Percentiles rank a stretch among this genome's conserved stretches.
Evolutionary conservation across 1,140 invertebrate genomes (phyloP).

Genomic region (Drosophila kikkawai): DNA sequence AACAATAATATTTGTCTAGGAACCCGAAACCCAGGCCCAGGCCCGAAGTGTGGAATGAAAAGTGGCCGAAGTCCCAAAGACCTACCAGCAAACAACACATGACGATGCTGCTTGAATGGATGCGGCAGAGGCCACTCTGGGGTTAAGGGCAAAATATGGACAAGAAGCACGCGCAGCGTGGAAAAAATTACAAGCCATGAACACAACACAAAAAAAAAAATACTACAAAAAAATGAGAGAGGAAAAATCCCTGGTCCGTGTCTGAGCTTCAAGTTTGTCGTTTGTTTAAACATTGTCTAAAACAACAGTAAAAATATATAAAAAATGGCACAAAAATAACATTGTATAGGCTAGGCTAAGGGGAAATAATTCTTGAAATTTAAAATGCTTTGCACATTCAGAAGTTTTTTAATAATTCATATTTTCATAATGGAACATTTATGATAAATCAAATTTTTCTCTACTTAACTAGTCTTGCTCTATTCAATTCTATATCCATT

Average conservation of each 20-base stretch:
- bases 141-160: conserved; percentile 38
- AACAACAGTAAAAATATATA: conserved; percentile 34
- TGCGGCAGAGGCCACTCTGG: conserved; percentile 40
- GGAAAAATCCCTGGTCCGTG: conserved; percentile 30
- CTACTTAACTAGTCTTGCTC: background rate
- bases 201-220: conserved; percentile 3
- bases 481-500: background rate
- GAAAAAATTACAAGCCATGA: conserved; percentile 34
- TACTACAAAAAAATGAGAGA: background rate
- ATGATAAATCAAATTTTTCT: background rate
- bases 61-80: conserved; percentile 15
- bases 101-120: conserved; percentile 21
- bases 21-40: conserved; percentile 48
- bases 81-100: conserved; percentile 19
- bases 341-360: conserved; percentile 6
- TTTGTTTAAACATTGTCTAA: conserved; percentile 71
- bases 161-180: conserved; percentile 64
- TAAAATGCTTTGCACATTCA: background rate
- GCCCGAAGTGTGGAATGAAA: conserved; percentile 27
- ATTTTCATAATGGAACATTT: background rate
- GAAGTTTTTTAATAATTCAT: background rate
- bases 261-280: conserved; percentile 33
- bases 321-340: conserved; percentile 21
- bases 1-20: conserved; percentile 84
- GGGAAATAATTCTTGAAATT: background rate